Evolutionary conservation across 2,888 invertebrate genomes (phyloP).

Genomic region (Tenthredo distinguenda): DNA sequence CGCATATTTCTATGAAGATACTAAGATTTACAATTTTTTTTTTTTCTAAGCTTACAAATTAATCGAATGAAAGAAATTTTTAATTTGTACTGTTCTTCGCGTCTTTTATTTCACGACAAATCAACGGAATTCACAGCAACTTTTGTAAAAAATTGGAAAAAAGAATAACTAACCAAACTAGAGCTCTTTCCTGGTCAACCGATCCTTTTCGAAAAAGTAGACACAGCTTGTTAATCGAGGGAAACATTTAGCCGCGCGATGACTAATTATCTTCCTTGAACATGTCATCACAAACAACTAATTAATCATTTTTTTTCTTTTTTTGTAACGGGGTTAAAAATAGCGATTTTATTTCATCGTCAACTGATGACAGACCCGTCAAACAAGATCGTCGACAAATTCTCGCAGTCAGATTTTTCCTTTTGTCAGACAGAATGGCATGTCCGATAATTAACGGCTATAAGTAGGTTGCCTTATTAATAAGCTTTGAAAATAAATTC

Average conservation of each 20-base stretch:
- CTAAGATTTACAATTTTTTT: not conserved
- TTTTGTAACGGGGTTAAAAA: not conserved
- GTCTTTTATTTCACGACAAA: not conserved
- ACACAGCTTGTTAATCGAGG: not conserved
- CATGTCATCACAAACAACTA: constrained; percentile 7
- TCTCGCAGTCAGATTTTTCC: not conserved
- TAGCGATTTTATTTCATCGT: not conserved
- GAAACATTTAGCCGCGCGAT: not conserved
- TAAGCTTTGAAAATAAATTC: too few relatives aligned
- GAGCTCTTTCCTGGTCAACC: not conserved
- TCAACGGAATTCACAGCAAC: not conserved
- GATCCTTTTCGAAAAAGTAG: not conserved
- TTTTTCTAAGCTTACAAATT: not conserved
- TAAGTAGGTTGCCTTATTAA: too few relatives aligned
- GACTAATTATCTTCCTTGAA: not conserved
- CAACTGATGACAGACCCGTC: constrained; percentile 10
- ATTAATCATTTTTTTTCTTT: not conserved
- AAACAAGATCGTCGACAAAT: constrained; percentile 9
- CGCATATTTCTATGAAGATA: not conserved
- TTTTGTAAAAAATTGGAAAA: too few relatives aligned
- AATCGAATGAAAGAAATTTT: not conserved
- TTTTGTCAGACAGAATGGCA: not conserved
- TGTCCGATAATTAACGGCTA: too few relatives aligned
- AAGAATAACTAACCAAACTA: not conserved
- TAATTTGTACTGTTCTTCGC: not conserved